These are phyloP conservation scores for Mormoops blainvillei DNA, from an alignment of 2,113 vertebrate genomes.

Conservation along the genomic window DNA sequence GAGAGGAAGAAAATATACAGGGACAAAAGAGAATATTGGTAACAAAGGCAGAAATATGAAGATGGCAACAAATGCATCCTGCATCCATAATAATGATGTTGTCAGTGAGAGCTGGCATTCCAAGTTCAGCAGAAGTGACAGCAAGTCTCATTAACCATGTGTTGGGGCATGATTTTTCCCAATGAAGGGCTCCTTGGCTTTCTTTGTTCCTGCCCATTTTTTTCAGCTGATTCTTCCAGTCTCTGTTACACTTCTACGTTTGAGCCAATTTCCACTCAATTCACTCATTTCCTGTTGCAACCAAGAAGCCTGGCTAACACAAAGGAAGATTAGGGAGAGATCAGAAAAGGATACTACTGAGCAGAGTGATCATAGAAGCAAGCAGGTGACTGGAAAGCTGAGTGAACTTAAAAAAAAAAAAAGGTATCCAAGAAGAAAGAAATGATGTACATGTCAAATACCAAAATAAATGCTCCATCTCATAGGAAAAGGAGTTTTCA, in stretches of 20 bases:
- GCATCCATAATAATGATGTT: not conserved
- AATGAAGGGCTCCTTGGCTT: not conserved
- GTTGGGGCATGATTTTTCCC: not conserved
- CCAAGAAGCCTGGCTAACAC: not conserved
- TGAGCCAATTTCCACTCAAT: not conserved
- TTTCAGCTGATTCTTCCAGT: not conserved
- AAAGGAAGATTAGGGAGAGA: not conserved
- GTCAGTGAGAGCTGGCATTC: not conserved
- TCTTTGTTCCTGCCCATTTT: not conserved
- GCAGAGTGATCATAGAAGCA: not conserved
- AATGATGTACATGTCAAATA: not conserved
- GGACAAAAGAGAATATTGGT: not conserved
- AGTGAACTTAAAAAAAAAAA: not conserved
- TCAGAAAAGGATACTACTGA: not conserved
- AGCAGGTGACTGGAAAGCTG: not conserved
- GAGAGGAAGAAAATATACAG: not conserved
- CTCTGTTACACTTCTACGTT: not conserved
- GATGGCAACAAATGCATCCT: too few relatives aligned
- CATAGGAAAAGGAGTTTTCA: not conserved
- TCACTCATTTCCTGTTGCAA: not conserved
- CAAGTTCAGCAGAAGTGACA: not conserved
- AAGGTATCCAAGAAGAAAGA: not conserved
- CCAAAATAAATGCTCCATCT: not conserved
- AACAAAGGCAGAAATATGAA: not conserved
- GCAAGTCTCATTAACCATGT: not conserved